phyloP scores from a whole-genome alignment of 2,888 invertebrate species.

The Pseudanteris insignis region DNA sequence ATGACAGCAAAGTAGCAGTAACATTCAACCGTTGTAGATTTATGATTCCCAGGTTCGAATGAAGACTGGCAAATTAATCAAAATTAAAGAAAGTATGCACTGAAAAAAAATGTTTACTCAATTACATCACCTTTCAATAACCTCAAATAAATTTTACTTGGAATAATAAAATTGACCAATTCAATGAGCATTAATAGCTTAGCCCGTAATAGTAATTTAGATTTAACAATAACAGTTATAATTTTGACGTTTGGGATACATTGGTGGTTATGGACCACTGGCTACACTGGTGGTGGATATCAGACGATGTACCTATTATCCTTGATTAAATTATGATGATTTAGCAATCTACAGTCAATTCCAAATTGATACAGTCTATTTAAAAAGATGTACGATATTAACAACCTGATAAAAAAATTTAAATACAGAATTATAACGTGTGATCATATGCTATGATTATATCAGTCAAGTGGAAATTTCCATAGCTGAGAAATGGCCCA shows the following conservation, averaged over 20 bases:
- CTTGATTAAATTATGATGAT: constrained; percentile 39
- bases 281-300: constrained; percentile 20
- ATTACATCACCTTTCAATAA: no score
- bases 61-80: no score
- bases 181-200: constrained; percentile 2
- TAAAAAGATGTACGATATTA: constrained; percentile 48
- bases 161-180: not conserved
- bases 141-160: constrained; percentile 37
- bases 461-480: not conserved
- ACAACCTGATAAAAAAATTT: constrained; percentile 44
- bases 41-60: no score
- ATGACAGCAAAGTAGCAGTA: no score
- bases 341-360: constrained; percentile 55
- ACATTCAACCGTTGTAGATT: no score
- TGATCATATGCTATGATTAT: constrained; percentile 15
- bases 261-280: no score
- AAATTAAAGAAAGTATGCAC: no score
- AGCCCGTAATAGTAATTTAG: constrained; percentile 1
- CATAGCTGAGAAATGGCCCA: no score
- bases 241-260: no score
- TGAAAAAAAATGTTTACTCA: no score
- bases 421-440: constrained; percentile 35
- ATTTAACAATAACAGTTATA: constrained; percentile 17
- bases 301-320: constrained; percentile 47
- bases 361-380: constrained; percentile 56